Conservation (phyloP, 2,888 invertebrate species). For the Endomychus coccineus region DNA sequence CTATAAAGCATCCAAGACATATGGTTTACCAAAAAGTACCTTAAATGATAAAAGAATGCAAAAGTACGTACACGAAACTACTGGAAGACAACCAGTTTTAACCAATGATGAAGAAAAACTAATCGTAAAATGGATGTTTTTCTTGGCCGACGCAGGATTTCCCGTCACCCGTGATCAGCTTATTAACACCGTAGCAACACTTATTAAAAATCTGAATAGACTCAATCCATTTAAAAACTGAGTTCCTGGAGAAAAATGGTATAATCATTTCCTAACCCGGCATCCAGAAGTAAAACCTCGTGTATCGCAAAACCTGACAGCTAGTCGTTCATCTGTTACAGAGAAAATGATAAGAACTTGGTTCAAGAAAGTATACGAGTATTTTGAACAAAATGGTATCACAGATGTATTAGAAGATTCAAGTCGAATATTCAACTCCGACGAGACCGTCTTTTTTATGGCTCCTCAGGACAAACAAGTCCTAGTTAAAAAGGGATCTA, state of each 20-base stretch:
- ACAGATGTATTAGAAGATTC: conserved; percentile 25
- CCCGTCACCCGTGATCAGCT: neutral
- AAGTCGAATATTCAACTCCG: conserved; percentile 30
- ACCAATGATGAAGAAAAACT: neutral
- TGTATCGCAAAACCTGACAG: conserved; percentile 27
- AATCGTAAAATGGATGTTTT: neutral
- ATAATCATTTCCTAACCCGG: conserved; percentile 13
- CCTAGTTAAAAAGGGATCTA: too few species aligned
- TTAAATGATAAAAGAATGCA: neutral
- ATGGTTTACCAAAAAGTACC: neutral
- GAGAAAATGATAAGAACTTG: conserved; percentile 27
- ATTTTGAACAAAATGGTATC: conserved; percentile 23
- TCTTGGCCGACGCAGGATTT: neutral
- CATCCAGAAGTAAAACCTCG: conserved; percentile 25
- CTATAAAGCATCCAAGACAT: neutral
- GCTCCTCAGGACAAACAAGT: too few species aligned
- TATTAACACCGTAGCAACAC: neutral
- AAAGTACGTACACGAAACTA: neutral
- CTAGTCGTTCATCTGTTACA: conserved; percentile 23
- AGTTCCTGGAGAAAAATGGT: conserved; percentile 33
- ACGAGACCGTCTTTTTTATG: conserved; percentile 37
- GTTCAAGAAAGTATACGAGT: conserved; percentile 25
- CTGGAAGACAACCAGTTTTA: neutral
- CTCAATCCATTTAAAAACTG: neutral
- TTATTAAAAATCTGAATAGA: neutral